phyloP scores from a whole-genome alignment of 35 echinoderm and acorn worm genomes.

The Lytechinus variegatus region DNA sequence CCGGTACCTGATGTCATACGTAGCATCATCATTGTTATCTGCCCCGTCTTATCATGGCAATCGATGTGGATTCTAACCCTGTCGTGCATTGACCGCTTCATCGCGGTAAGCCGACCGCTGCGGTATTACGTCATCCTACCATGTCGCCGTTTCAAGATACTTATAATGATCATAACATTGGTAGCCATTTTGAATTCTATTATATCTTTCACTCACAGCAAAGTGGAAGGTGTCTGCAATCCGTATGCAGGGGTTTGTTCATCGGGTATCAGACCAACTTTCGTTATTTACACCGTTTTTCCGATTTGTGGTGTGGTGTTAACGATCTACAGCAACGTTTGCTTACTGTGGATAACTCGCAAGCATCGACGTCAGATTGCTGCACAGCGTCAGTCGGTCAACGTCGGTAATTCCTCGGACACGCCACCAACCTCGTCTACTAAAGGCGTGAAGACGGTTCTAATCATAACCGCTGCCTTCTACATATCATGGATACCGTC shows the following conservation, averaged over 20 bases:
- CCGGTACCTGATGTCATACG: neutral
- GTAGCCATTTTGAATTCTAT: neutral
- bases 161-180: neutral
- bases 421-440: neutral
- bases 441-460: slow-evolving; percentile 54
- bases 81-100: slow-evolving; percentile 54
- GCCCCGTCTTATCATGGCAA: neutral
- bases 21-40: neutral
- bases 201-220: neutral
- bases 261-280: neutral
- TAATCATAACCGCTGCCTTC: slow-evolving; percentile 54
- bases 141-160: slow-evolving; percentile 4
- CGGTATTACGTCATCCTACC: slow-evolving; percentile 59
- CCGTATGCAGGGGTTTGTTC: slow-evolving; percentile 32
- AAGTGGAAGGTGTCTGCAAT: slow-evolving; percentile 28
- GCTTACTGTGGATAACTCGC: slow-evolving; percentile 34
- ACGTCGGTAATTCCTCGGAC: neutral
- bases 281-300: slow-evolving; percentile 33
- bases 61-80: slow-evolving; percentile 38
- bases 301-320: neutral
- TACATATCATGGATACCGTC: slow-evolving; percentile 41
- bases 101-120: slow-evolving; percentile 61
- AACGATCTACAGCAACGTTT: slow-evolving; percentile 26
- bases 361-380: slow-evolving; percentile 56
- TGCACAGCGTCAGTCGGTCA: neutral